phyloP scores from a whole-genome alignment of 2,797 vertebrate genomes.

The Propithecus perrieri region DNA sequence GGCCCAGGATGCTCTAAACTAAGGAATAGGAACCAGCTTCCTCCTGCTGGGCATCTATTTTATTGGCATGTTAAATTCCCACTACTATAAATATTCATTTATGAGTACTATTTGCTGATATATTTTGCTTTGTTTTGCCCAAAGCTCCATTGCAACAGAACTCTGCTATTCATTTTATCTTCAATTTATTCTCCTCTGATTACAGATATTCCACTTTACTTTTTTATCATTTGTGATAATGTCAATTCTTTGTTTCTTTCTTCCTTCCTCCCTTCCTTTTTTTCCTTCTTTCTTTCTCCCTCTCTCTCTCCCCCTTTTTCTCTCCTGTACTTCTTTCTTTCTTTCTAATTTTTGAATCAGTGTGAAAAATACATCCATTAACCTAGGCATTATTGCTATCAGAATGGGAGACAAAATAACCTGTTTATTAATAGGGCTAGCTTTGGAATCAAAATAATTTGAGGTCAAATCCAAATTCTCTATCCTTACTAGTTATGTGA shows the following conservation, averaged over 20 bases:
- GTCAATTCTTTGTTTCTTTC: neutral
- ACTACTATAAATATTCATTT: neutral
- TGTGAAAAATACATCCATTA: neutral
- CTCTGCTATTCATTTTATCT: neutral
- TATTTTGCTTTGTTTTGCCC: neutral
- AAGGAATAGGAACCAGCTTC: neutral
- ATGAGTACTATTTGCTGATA: neutral
- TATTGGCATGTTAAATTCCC: neutral
- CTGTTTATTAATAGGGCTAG: neutral
- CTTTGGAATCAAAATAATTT: slow-evolving; percentile 22
- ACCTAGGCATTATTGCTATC: neutral
- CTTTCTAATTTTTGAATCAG: neutral
- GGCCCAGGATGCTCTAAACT: neutral
- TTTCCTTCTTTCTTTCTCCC: too few relatives aligned
- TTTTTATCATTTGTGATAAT: neutral
- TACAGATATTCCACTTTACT: neutral
- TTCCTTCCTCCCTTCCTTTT: rapidly evolving
- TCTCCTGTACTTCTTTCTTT: neutral
- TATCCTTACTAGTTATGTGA: neutral
- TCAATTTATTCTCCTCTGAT: neutral
- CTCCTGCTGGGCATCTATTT: neutral
- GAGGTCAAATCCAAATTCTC: neutral
- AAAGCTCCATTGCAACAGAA: neutral
- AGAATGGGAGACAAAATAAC: neutral
- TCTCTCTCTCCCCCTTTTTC: too few relatives aligned